These are phyloP conservation scores for Hippopotamyrus pictus DNA, from an alignment of 2,797 vertebrate genomes.

Conservation along the genomic window DNA sequence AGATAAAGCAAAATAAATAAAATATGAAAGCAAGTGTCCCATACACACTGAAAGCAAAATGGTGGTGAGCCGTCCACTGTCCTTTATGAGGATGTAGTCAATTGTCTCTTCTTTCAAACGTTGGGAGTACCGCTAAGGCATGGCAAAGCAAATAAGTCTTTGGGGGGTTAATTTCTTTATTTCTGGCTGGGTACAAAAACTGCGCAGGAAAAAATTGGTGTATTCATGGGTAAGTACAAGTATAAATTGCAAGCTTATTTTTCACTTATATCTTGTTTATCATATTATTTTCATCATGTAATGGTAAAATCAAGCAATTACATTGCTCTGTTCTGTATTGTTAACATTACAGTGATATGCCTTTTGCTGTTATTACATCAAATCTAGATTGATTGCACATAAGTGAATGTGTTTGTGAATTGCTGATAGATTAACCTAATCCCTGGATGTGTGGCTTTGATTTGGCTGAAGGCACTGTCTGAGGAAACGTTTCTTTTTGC, in stretches of 20 bases:
- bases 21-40: background rate
- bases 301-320: background rate
- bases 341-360: background rate
- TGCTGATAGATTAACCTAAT: background rate
- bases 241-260: background rate
- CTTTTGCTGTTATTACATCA: background rate
- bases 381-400: background rate
- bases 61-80: background rate
- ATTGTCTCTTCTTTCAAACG: background rate
- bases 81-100: background rate
- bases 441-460: background rate
- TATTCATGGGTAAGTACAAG: background rate
- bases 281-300: background rate
- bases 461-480: background rate
- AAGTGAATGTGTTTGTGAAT: background rate
- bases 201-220: background rate
- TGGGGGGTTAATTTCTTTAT: background rate
- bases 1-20: background rate
- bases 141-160: background rate
- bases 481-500: background rate
- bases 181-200: background rate
- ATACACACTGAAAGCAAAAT: background rate
- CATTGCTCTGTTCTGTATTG: background rate
- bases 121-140: background rate
- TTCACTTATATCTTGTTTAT: background rate